Base-by-base conservation (phyloP, 2,888 invertebrate species). In the Ophraella communa region DNA sequence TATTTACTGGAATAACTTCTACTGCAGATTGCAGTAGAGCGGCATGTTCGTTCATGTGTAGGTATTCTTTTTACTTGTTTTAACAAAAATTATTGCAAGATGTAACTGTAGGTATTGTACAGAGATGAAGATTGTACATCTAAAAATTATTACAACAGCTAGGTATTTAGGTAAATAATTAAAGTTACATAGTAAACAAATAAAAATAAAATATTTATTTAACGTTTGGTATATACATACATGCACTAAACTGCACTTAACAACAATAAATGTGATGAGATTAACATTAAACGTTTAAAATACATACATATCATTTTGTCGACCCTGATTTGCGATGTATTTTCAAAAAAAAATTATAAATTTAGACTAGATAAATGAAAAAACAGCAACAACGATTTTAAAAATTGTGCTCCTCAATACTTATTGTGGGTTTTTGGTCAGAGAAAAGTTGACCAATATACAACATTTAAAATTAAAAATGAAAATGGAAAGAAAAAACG, bases 401-500 rank as follows among this genome's bases (percentile, higher is more conserved):
- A 58, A 60, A 60, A 49, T 60, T 60, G 60, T 60, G 60, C 60
- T 60, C 44, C 8, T 45, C n/a, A 35, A 27, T 21, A 52, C 30
- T 27, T 14, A 24, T 21, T 60, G 17, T 53, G n/a, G 17, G 8
- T 11, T 24, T 17, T 17, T 30, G 17, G 60, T 60, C 60, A 81
- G 27, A 90, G 85, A 82, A 94, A 94, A 66, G 93, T 93, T 74
- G 91, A 91, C 95, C 95, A 95, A 80, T 95, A 95, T 11, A 93
- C 91, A 70, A 94, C 89, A 79, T 95, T 95, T n/a, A 95, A 85
- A 77, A 94, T 91, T 75, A 94, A 89, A 84, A 95, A 95, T 3
- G 94, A 93, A 80, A 94, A 92, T 0, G 95, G 95, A 74, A 95
- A 95, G 84, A 94, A 93, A 83, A 94, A 91, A 76, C 94, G 86